Evolutionary conservation across 2,888 invertebrate genomes (phyloP).

Genomic region (Dynastes hyllus): DNA sequence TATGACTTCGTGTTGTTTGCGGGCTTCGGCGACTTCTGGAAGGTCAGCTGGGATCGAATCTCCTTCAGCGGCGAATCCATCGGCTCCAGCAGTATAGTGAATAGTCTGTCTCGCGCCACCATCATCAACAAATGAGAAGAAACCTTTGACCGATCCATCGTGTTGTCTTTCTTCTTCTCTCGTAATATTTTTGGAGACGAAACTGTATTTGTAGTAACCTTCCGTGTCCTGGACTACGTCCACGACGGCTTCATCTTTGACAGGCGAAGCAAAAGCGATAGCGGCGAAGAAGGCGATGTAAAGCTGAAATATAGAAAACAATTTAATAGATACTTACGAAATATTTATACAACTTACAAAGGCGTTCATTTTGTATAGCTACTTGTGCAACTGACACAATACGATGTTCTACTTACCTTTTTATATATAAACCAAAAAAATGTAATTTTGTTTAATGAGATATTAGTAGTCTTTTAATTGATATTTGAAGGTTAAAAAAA

Average conservation of each 20-base stretch:
- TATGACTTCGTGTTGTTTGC: constrained; percentile 44
- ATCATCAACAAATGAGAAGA: constrained; percentile 47
- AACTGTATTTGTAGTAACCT: constrained; percentile 46
- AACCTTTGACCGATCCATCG: constrained; percentile 49
- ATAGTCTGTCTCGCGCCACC: constrained; percentile 46
- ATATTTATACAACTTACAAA: constrained; percentile 8
- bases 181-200: constrained; percentile 42
- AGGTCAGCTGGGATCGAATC: constrained; percentile 37
- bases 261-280: constrained; percentile 25
- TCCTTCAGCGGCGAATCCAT: constrained; percentile 47
- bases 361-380: constrained; percentile 3
- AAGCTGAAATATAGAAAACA: constrained; percentile 25
- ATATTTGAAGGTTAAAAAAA: neutral
- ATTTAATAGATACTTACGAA: neutral
- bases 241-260: constrained; percentile 36
- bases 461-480: no score
- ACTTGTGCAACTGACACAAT: no score
- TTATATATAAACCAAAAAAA: no score
- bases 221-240: constrained; percentile 42
- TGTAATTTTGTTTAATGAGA: no score
- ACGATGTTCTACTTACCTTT: no score
- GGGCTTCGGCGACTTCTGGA: constrained; percentile 47
- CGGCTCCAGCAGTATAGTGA: constrained; percentile 42
- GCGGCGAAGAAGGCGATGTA: constrained; percentile 27
- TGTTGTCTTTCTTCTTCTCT: constrained; percentile 45